A percentile compares a stretch with the other conserved stretches of the same genome.
Conservation (phyloP, 2,888 invertebrate genomes). For the Busseola fusca region DNA sequence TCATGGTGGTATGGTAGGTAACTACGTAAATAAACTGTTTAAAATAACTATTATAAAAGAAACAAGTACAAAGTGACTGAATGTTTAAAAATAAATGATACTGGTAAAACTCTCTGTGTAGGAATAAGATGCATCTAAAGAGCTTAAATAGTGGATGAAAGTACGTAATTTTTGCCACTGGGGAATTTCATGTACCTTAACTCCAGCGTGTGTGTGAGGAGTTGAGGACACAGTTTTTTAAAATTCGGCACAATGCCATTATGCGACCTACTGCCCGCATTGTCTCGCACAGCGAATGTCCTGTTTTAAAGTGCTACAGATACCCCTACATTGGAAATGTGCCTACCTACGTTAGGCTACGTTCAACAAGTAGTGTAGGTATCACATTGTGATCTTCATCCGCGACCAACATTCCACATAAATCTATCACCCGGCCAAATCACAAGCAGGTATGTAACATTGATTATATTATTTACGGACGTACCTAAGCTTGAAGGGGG, state of each 20-base stretch:
- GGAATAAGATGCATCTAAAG: too few relatives aligned
- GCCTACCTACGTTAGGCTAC: slow-evolving; percentile 26
- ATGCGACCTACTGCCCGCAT: not conserved
- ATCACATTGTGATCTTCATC: not conserved
- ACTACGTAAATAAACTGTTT: too few relatives aligned
- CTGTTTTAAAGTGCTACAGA: not conserved
- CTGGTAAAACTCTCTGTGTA: too few relatives aligned
- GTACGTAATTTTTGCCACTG: not conserved
- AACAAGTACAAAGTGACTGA: too few relatives aligned
- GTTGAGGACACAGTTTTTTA: not conserved
- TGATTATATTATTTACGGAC: not conserved
- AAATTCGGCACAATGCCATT: not conserved
- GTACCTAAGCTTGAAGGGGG: not conserved
- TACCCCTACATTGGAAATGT: not conserved
- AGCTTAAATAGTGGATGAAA: not conserved
- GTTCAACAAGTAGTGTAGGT: slow-evolving; percentile 35
- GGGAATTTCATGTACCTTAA: not conserved
- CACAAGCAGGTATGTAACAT: not conserved
- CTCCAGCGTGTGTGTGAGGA: too few relatives aligned
- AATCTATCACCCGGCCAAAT: not conserved
- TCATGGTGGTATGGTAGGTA: too few relatives aligned
- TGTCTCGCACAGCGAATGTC: slow-evolving; percentile 1
- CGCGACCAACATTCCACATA: not conserved
- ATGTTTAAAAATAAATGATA: too few relatives aligned
- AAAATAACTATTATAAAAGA: too few relatives aligned